A percentile compares a stretch with the other conserved stretches of the same genome.
These are phyloP conservation scores for Conus canariensis DNA, from an alignment of 2,888 invertebrate species.

Conservation along the genomic window DNA sequence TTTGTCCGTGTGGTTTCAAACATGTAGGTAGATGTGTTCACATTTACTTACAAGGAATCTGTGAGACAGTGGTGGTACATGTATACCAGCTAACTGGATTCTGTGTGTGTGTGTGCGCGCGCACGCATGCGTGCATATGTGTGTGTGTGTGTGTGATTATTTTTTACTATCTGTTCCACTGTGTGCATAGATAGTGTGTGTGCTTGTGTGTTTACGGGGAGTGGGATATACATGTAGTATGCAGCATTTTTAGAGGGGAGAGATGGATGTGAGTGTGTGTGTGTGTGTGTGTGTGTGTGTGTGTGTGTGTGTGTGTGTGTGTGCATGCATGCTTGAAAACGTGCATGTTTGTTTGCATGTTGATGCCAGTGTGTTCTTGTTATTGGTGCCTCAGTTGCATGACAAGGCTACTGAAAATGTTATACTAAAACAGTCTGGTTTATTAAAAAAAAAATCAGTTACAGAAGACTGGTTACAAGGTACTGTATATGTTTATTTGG, in stretches of 20 bases:
- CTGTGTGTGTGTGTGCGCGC: too few species aligned
- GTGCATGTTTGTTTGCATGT: background rate
- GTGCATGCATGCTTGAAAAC: background rate
- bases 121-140: background rate
- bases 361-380: background rate
- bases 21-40: too few species aligned
- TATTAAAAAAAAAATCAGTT: background rate
- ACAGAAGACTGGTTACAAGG: conserved; percentile 16
- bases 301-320: background rate
- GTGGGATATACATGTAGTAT: too few species aligned
- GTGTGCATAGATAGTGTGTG: background rate
- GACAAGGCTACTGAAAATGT: too few species aligned
- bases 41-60: too few species aligned
- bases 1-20: too few species aligned
- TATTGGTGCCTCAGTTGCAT: background rate
- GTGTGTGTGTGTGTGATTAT: background rate
- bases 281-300: background rate
- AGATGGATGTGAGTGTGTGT: background rate
- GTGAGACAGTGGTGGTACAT: too few species aligned
- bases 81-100: too few species aligned
- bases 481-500: conserved; percentile 15
- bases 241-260: too few species aligned
- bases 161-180: background rate
- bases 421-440: background rate
- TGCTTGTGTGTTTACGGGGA: background rate